Evolutionary conservation across 2,113 vertebrate species (phyloP).

Genomic region (Pseudonaja textilis): DNA sequence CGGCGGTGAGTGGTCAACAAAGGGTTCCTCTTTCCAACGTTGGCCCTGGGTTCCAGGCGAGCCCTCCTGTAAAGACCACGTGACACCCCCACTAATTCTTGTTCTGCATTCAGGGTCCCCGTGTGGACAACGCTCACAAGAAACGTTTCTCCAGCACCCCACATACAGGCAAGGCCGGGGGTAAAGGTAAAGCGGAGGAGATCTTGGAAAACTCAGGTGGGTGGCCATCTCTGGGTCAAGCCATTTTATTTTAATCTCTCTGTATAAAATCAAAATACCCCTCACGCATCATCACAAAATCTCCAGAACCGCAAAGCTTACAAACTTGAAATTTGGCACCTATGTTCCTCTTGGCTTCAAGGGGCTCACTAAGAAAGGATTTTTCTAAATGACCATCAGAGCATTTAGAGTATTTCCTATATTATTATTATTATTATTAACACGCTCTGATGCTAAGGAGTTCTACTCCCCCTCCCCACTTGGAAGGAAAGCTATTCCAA

Average conservation of each 20-base stretch:
- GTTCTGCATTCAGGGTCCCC: not conserved
- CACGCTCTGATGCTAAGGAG: too few relatives aligned
- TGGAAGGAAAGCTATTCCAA: too few relatives aligned
- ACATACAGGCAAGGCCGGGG: conserved; percentile 22
- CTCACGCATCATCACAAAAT: too few relatives aligned
- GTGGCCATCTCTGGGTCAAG: not conserved
- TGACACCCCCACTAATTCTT: not conserved
- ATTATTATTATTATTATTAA: too few relatives aligned
- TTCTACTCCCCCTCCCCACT: too few relatives aligned
- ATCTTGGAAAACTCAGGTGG: not conserved
- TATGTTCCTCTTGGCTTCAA: too few relatives aligned
- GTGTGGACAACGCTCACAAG: not conserved
- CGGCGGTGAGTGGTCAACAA: not conserved
- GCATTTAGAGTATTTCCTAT: too few relatives aligned
- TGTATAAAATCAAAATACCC: too few relatives aligned
- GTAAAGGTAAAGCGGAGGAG: conserved; percentile 45
- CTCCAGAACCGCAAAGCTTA: too few relatives aligned
- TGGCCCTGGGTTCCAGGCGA: not conserved
- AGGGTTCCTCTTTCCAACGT: not conserved
- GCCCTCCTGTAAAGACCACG: accelerated
- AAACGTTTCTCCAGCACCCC: conserved; percentile 36
- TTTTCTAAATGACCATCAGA: too few relatives aligned
- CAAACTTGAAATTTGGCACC: too few relatives aligned
- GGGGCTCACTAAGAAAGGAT: too few relatives aligned
- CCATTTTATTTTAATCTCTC: not conserved